Base-by-base conservation (phyloP, 1,140 invertebrate species). In the Eriosoma lanigerum region DNA sequence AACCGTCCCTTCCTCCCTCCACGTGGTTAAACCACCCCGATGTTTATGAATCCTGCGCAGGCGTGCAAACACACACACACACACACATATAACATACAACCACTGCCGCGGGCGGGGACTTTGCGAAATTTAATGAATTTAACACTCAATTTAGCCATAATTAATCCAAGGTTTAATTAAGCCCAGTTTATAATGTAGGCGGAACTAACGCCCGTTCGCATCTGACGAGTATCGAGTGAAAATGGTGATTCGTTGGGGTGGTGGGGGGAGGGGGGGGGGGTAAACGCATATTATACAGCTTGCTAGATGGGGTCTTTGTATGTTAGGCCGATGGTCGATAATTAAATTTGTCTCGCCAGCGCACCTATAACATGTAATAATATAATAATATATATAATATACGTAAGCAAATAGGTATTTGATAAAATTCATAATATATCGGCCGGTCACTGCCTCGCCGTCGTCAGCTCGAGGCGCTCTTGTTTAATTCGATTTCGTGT, bases 121-220 rank as follows among this genome's bases (percentile, higher is more conserved):
- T 62, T 60, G 75, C 3, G 54, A 62, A 78, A 78, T 78, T 78
- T 78, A 78, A 78, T 60, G 75, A 78, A 78, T 78, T 78, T 78
- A 78, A 78, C 75, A 62, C 75, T 78, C 75, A 56, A 78, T 78
- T 75, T 78, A 78, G 56, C 75, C 75, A 26, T 78, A 56, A 48
- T 60, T 62, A 78, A 78, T 78, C 75, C 56, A 48, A 78, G 21
- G 54, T 62, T 78, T 62, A 78, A 78, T 78, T 78, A 78, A 78
- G 38, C 75, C 58, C 54, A 13, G 75, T 78, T 60, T 44, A 48
- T 60, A 62, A 62, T 29, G 72, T 76, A 58, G 54, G 32, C 56
- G 44, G 54, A 78, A 78, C 75, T 72, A 44, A 54, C 48, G 68
- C 68, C 6, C 32, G 29, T 64, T 44, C 24, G 44, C 38, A 68